These are phyloP conservation scores for Zoanthus sociatus DNA, from an alignment of 92 coral and sea anemone genomes.

Conservation along the genomic window DNA sequence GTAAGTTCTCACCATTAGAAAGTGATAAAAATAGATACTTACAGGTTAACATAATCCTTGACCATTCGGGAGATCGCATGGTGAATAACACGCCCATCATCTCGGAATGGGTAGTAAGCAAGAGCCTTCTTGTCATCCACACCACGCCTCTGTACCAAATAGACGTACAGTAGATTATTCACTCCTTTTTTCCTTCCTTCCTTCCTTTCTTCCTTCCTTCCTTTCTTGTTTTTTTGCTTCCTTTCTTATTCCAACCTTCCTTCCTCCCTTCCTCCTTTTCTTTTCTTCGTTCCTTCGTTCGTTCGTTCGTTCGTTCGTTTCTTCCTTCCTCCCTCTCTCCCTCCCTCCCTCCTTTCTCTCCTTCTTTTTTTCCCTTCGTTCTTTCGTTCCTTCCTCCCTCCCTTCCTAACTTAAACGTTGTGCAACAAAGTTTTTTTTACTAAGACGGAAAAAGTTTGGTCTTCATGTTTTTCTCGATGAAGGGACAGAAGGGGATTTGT, in stretches of 20 bases:
- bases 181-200: background rate
- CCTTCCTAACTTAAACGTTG: background rate
- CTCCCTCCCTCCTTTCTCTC: no score
- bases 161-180: background rate
- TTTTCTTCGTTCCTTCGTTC: no score
- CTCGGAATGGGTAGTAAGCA: constrained; percentile 32
- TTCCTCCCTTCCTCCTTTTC: no score
- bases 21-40: background rate
- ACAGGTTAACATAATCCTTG: constrained; percentile 34
- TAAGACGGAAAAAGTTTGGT: no score
- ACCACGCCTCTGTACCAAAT: constrained; percentile 15
- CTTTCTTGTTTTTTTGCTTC: no score
- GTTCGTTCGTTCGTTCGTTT: no score
- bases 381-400: background rate
- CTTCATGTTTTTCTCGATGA: no score
- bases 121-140: constrained; percentile 27
- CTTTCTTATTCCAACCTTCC: no score
- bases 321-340: no score
- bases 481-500: no score
- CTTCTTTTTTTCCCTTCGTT: background rate
- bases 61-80: constrained; percentile 19
- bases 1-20: background rate
- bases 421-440: no score
- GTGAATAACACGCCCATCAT: constrained; percentile 34
- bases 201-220: no score